Base-by-base conservation (phyloP, 2,113 vertebrate genomes). In the Mungos mungo region DNA sequence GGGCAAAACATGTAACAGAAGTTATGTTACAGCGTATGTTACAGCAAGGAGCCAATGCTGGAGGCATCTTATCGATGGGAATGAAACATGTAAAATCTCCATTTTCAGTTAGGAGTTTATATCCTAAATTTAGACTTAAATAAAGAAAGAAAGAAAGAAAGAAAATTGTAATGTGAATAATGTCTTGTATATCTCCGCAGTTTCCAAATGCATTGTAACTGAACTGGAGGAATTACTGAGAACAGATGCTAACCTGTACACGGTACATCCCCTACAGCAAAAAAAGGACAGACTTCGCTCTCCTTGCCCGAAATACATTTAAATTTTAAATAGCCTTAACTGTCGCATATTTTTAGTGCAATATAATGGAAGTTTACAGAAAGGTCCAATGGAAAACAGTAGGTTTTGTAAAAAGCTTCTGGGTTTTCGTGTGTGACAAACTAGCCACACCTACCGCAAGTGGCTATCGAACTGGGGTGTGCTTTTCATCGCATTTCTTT, bases 241-340 rank as follows among this genome's bases (percentile, higher is more conserved):
- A 98, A 98, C 98, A 99, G 99, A 99, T 99, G 99, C 97, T 98
- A 93, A 97, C 96, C 82, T 92, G 96, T 98, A 95, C 47, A 98
- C 88, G 92, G 83, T 96, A 97, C 95, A 97, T 83, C 98, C 93
- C 99, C 98, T 97, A 98, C 98, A 0, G 98, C 97, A 98, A 98
- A 98, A 98, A 98, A 99, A 99, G 97, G 93, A 96, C 96, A 97
- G 94, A 97, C 96, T 97, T 98, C 87, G 38, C 97, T 98, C 96
- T 88, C 66, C 95, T 98, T 97, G 96, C 93, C 98, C 94, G 88
- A 98, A 98, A 95, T 97, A 96, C 97, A 98, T 98, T 99, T 99
- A 98, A 98, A 98, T 98, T 98, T 98, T 98, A 98, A 99, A 98
- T 98, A 96, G 91, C 81, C 96, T 98, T 98, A 95, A 98, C 98